Evolutionary conservation across 2,797 vertebrate species (phyloP).

Genomic region (Lateolabrax maculatus): DNA sequence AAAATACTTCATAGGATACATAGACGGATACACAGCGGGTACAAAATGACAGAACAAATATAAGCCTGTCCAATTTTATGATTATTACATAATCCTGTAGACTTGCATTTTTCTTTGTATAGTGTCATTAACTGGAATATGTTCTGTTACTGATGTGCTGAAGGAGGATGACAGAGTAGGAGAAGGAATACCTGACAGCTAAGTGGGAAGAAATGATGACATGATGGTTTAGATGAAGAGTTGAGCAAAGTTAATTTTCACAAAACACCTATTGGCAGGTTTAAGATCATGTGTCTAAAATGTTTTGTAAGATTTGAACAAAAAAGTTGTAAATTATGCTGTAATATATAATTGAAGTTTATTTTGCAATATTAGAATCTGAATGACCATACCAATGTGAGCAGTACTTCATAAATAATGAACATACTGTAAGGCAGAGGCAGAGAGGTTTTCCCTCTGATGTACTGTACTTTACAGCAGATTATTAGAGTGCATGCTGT

Average conservation of each 20-base stretch:
- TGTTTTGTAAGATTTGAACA: background rate
- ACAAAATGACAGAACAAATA: background rate
- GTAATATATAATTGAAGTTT: background rate
- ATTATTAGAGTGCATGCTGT: conserved; percentile 64
- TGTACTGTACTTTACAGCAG: conserved; percentile 47
- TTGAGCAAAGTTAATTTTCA: background rate
- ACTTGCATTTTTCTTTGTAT: background rate
- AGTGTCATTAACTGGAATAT: background rate
- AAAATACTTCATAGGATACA: conserved; percentile 8
- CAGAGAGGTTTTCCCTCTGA: conserved; percentile 29
- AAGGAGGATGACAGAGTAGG: background rate
- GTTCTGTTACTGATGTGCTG: background rate
- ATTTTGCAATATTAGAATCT: conserved; percentile 2
- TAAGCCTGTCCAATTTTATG: background rate
- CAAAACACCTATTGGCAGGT: background rate
- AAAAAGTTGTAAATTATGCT: background rate
- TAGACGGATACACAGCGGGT: background rate
- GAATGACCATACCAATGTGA: background rate
- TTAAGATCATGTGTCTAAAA: background rate
- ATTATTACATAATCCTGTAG: background rate
- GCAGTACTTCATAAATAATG: conserved; percentile 33
- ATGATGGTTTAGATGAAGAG: background rate
- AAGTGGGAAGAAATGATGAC: background rate
- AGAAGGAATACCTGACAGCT: background rate
- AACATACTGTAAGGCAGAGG: conserved; percentile 19